A percentile compares a stretch with the other conserved stretches of the same genome.
Conservation (phyloP, 2,888 invertebrate species). For the Hanleya hanleyi region DNA sequence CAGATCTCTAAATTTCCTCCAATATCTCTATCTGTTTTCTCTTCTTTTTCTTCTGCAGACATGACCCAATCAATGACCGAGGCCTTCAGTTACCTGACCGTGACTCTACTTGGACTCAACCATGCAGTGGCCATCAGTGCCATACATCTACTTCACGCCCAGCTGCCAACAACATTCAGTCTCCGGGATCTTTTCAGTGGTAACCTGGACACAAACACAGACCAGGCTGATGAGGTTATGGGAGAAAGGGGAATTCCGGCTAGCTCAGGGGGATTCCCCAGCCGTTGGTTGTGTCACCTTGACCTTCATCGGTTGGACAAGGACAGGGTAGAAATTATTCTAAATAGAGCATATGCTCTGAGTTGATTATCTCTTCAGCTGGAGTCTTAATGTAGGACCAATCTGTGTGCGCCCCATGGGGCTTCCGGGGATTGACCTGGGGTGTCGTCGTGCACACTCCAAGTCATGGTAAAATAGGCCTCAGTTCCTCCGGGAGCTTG, state of each 20-base stretch:
- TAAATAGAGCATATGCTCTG: neutral
- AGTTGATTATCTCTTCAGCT: too few species aligned
- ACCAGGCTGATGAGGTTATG: too few species aligned
- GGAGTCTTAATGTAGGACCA: too few species aligned
- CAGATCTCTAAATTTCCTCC: too few species aligned
- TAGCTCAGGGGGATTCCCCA: too few species aligned
- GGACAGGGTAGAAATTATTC: neutral
- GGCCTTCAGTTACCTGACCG: neutral
- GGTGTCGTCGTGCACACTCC: too few species aligned
- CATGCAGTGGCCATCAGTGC: neutral
- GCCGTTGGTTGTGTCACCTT: neutral
- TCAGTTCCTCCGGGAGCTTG: too few species aligned
- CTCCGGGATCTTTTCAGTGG: neutral
- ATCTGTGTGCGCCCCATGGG: too few species aligned
- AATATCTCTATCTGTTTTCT: neutral
- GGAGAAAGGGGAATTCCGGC: too few species aligned
- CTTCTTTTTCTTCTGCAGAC: neutral
- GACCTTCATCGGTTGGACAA: neutral
- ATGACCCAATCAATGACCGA: neutral
- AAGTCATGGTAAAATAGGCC: too few species aligned
- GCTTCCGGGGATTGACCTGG: too few species aligned
- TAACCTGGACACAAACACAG: too few species aligned
- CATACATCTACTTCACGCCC: neutral
- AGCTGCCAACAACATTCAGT: neutral
- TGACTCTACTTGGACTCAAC: neutral